phyloP scores from a whole-genome alignment of 53 echinoderm and acorn worm genomes.

The Crossaster papposus region DNA sequence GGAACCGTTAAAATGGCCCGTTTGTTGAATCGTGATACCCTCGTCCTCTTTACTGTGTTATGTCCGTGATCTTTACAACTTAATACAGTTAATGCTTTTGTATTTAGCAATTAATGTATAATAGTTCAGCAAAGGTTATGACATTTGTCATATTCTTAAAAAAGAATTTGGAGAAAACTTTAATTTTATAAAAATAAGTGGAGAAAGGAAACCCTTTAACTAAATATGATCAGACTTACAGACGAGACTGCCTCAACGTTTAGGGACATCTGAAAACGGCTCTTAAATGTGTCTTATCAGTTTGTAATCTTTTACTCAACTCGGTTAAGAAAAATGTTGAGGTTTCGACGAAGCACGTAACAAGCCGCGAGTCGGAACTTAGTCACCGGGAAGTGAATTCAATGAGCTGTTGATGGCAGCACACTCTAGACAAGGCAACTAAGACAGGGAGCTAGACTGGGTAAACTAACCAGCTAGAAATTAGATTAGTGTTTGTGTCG shows the following conservation, averaged over 20 bases:
- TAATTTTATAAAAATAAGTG: background rate
- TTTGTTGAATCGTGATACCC: no score
- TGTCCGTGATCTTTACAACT: no score
- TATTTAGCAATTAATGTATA: background rate
- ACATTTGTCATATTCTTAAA: background rate
- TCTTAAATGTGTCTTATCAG: background rate
- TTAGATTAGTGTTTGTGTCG: conserved; percentile 50
- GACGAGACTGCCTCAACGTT: background rate
- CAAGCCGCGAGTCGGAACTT: conserved; percentile 31
- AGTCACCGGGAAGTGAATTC: conserved; percentile 50
- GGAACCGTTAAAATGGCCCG: no score
- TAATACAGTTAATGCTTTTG: background rate
- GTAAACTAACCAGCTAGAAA: conserved; percentile 23
- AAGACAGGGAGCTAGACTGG: background rate
- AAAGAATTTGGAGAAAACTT: background rate
- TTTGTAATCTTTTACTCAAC: background rate
- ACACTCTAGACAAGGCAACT: background rate
- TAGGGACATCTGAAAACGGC: background rate
- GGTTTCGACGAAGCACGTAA: conserved; percentile 7
- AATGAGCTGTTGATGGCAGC: background rate
- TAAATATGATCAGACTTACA: background rate
- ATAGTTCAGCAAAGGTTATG: background rate
- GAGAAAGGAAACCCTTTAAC: background rate
- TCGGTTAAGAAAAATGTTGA: background rate
- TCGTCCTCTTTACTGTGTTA: no score